A percentile compares a stretch with the other conserved stretches of the same genome.
These are phyloP conservation scores for Falco columbarius DNA, from an alignment of 2,797 vertebrate genomes.

Conservation along the genomic window DNA sequence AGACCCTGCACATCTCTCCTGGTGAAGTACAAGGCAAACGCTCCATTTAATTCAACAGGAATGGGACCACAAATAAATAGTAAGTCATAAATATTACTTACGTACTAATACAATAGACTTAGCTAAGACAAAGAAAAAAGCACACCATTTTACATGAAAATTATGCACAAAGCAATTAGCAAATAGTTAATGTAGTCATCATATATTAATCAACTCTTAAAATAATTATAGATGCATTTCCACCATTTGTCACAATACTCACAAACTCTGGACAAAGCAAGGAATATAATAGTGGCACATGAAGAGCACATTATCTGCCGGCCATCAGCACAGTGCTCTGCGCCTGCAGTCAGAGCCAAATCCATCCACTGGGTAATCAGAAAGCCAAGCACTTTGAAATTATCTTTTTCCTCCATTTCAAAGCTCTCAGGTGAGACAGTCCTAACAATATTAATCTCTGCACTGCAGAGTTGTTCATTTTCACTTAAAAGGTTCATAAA, in stretches of 20 bases:
- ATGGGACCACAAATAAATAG: conserved; percentile 23
- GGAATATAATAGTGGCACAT: not conserved
- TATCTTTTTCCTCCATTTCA: not conserved
- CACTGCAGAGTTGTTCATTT: not conserved
- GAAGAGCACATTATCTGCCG: not conserved
- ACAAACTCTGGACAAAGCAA: not conserved
- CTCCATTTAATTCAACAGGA: not conserved
- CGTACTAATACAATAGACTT: not conserved
- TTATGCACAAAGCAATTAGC: not conserved
- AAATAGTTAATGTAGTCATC: not conserved
- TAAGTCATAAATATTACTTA: conserved; percentile 22
- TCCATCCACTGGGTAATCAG: not conserved
- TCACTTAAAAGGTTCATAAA: not conserved
- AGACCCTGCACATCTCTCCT: not conserved
- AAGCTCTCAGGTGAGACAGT: not conserved
- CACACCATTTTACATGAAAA: not conserved
- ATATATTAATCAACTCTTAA: not conserved
- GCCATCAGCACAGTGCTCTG: not conserved
- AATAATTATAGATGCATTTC: not conserved
- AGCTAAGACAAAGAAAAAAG: not conserved
- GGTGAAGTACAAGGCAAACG: not conserved
- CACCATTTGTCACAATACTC: not conserved
- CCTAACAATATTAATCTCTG: not conserved
- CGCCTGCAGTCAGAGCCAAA: not conserved
- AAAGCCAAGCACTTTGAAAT: not conserved